Percentiles rank a stretch among this genome's conserved stretches.
Evolutionary conservation across 1,140 invertebrate genomes (phyloP).

Genomic region (Drosophila leontia): DNA sequence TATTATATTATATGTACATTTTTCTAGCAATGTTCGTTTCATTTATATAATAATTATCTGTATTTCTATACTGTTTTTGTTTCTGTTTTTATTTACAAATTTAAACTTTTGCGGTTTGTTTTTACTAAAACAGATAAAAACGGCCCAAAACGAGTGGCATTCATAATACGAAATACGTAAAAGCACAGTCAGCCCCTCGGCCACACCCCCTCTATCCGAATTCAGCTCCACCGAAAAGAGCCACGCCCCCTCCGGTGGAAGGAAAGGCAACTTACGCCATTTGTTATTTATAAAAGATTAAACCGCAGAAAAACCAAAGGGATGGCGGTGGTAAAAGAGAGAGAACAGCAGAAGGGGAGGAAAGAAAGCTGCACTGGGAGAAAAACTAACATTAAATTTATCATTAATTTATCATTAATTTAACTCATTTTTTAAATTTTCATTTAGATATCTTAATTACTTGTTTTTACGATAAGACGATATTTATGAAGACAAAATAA

Average conservation of each 20-base stretch:
- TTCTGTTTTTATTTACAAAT: constrained; percentile 7
- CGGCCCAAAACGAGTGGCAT: constrained; percentile 11
- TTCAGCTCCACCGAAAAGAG: not conserved
- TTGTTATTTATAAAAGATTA: constrained; percentile 82
- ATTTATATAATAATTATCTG: not conserved
- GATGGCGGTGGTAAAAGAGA: not conserved
- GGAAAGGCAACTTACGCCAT: constrained; percentile 69
- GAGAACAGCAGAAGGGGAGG: not conserved
- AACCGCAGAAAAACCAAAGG: constrained; percentile 66
- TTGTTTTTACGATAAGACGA: no score
- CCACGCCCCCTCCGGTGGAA: constrained; percentile 24
- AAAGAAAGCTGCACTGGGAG: not conserved
- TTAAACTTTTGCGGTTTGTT: constrained; percentile 39
- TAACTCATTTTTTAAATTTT: no score
- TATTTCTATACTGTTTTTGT: not conserved
- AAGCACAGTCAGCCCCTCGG: constrained; percentile 9
- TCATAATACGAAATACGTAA: constrained; percentile 29
- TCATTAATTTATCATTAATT: no score
- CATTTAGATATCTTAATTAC: no score
- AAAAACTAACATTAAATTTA: not conserved
- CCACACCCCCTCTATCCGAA: constrained; percentile 29
- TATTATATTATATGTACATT: not conserved
- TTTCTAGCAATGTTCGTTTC: not conserved
- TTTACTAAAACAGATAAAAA: constrained; percentile 28
- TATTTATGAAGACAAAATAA: no score